Evolutionary conservation across 2,888 invertebrate species (phyloP).

Genomic region (Macaria liturata): DNA sequence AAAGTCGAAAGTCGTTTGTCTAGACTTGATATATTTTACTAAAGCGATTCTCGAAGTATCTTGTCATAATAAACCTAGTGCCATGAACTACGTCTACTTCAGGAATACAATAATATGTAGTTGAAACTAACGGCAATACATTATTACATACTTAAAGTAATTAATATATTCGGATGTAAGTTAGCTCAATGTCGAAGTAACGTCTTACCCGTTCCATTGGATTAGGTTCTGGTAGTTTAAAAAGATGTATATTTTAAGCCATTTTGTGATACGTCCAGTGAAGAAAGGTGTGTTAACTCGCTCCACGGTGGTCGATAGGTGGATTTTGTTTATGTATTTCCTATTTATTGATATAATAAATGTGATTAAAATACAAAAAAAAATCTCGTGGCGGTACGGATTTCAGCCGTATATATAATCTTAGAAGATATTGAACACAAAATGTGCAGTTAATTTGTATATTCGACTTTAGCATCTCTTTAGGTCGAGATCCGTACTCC

Average conservation of each 20-base stretch:
- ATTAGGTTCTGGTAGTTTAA: conserved; percentile 76
- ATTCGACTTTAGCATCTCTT: too few species aligned
- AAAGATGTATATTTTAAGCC: conserved; percentile 61
- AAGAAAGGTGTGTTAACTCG: conserved; percentile 33
- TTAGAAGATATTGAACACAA: too few species aligned
- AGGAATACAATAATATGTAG: conserved; percentile 69
- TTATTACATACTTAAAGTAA: conserved; percentile 63
- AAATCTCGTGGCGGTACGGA: conserved; percentile 7
- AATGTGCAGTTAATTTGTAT: too few species aligned
- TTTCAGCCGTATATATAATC: too few species aligned
- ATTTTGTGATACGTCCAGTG: conserved; percentile 82
- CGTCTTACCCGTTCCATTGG: conserved; percentile 80
- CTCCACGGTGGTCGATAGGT: conserved; percentile 21
- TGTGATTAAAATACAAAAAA: conserved; percentile 27
- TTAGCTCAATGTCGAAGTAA: conserved; percentile 81
- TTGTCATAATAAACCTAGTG: conserved; percentile 80
- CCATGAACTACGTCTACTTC: conserved; percentile 75
- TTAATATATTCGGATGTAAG: conserved; percentile 78
- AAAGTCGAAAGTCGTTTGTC: too few species aligned
- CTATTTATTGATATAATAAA: conserved; percentile 24
- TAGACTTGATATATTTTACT: too few species aligned
- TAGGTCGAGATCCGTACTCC: too few species aligned
- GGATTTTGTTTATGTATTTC: conserved; percentile 35
- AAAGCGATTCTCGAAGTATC: conserved; percentile 58
- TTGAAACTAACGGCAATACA: conserved; percentile 79